Conservation (phyloP, 2,888 invertebrate species). For the Leucoma salicis region DNA sequence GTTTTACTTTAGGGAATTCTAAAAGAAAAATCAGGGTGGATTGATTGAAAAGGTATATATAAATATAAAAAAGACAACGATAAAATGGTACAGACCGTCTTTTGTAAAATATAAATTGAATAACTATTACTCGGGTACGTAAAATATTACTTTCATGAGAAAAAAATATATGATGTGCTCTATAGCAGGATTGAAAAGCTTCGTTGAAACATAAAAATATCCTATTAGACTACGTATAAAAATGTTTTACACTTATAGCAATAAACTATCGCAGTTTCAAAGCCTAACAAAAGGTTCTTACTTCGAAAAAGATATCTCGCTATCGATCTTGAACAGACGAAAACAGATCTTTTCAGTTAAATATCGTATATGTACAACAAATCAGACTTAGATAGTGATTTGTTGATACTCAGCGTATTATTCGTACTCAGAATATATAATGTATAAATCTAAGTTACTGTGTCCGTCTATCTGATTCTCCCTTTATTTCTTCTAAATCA, state of each 20-base stretch:
- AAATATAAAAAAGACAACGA: conserved; percentile 27
- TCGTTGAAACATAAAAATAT: not conserved
- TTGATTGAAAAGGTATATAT: conserved; percentile 26
- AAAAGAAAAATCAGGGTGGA: conserved; percentile 28
- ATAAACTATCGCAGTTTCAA: not conserved
- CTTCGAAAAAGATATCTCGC: not conserved
- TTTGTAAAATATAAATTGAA: conserved; percentile 32
- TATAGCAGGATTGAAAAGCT: not conserved
- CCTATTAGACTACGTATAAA: not conserved
- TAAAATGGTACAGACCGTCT: conserved; percentile 22
- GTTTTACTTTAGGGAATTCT: conserved; percentile 33
- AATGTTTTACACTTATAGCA: not conserved
- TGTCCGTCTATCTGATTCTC: no score
- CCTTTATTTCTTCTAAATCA: no score
- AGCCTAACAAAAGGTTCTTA: not conserved
- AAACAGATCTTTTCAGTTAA: not conserved
- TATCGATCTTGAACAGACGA: not conserved
- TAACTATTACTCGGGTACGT: conserved; percentile 19
- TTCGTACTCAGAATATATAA: no score
- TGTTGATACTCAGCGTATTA: no score
- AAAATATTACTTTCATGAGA: conserved; percentile 3
- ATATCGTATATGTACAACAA: not conserved
- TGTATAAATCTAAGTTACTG: no score
- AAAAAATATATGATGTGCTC: not conserved
- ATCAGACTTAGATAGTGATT: not conserved